Base-by-base conservation (phyloP, 2,888 invertebrate genomes). In the Caenorhabditis wallacei region DNA sequence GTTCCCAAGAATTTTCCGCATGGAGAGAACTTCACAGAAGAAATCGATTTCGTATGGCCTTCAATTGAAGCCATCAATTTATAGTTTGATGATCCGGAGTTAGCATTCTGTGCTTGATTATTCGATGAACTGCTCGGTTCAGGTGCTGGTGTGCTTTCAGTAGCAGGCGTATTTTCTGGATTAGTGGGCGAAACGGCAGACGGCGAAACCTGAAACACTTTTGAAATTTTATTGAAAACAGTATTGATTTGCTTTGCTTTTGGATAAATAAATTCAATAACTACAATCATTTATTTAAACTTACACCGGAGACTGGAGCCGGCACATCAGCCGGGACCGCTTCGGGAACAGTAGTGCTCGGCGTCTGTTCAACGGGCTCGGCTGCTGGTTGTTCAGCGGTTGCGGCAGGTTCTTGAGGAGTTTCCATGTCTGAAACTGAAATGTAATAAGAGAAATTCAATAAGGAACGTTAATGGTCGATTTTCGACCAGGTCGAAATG, bases 11-110 rank as follows among this genome's bases (percentile, higher is more conserved):
- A 87, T n/a, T 80, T 82, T n/a, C 91, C 91, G 66, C 91, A 91
- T 4, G 87, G 85, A 1, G 89, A 89, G 72, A 91, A 91, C 66
- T 90, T 90, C 10, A 87, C 85, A 7, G 99, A 97, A 1, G 98
- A 98, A 24, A 99, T 97, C 46, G 99, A 98, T 94, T 99, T 99
- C 46, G 97, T 97, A 92, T 99, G 99, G 11, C 99, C 99, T 35
- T 71, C 71, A 2, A 88, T 76, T 2, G 59, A 37, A 10, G 53
- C 30, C 16, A 82, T 20, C 54, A 82, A 37, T 53, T 64, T 46
- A 64, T 88, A 88, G 66, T 85, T 86, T 7, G 87, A 59, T 0
- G 56, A 20, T 24, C 71, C 71, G 7, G 71, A n/a, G 16, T 1
- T 63, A 1, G 71, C 5, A 7, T 26, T 43, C 13, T 56, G 16